These are phyloP conservation scores for Myotis findleyi DNA, from an alignment of 2,797 vertebrate species.

Conservation along the genomic window DNA sequence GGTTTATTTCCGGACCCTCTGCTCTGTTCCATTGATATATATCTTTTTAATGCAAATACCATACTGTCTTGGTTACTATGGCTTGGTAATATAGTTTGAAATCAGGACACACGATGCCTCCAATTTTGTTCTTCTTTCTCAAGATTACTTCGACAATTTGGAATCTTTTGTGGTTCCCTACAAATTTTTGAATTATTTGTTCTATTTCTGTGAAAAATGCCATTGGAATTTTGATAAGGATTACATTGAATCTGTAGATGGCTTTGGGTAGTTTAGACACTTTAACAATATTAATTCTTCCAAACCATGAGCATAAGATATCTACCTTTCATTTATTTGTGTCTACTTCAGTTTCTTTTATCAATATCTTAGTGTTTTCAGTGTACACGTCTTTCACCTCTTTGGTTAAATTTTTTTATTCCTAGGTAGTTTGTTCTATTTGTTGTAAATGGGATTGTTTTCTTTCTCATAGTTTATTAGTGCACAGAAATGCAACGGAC, in stretches of 20 bases:
- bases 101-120: not conserved
- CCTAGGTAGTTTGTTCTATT: not conserved
- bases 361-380: not conserved
- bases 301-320: not conserved
- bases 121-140: not conserved
- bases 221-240: not conserved
- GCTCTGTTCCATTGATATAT: not conserved
- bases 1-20: not conserved
- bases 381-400: not conserved
- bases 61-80: not conserved
- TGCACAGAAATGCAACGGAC: not conserved
- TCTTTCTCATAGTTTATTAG: not conserved
- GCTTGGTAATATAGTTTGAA: not conserved
- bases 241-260: not conserved
- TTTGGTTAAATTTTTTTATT: not conserved
- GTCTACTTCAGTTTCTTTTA: not conserved
- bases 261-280: not conserved
- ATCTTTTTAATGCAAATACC: not conserved
- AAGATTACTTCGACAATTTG: not conserved
- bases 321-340: not conserved
- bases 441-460: not conserved
- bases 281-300: not conserved
- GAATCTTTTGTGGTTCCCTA: not conserved
- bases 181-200: not conserved
- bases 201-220: not conserved